These are phyloP conservation scores for Spisula subtruncata DNA, from an alignment of 2,888 invertebrate species.

Conservation along the genomic window DNA sequence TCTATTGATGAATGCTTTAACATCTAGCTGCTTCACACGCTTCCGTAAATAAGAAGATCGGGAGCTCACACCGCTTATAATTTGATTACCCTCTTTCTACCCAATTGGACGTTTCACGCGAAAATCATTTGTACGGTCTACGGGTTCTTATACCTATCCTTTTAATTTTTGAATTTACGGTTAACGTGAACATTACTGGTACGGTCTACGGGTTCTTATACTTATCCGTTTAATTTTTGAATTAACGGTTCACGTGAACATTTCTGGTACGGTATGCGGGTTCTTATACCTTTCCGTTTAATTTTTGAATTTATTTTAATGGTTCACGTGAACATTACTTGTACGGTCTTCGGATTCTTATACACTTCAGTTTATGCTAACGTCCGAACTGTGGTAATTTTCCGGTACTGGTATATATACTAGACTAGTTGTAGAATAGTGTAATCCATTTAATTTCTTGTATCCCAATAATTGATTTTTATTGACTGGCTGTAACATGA, in stretches of 20 bases:
- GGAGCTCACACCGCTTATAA: background rate
- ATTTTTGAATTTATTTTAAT: too few species aligned
- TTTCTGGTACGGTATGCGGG: background rate
- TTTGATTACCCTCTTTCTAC: background rate
- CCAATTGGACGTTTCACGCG: background rate
- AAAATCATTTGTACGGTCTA: background rate
- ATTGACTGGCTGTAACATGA: constrained; percentile 52
- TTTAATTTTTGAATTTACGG: too few species aligned
- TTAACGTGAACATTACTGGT: background rate
- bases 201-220: background rate
- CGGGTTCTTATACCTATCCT: background rate
- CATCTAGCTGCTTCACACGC: background rate
- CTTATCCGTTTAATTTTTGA: too few species aligned
- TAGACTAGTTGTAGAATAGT: constrained; percentile 20
- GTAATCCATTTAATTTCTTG: constrained; percentile 67
- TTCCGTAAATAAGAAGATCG: constrained; percentile 13
- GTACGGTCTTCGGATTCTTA: background rate
- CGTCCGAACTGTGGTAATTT: background rate
- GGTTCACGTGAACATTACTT: too few species aligned
- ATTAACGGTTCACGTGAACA: background rate
- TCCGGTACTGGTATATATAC: background rate
- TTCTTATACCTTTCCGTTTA: too few species aligned
- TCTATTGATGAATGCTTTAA: background rate
- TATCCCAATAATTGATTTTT: constrained; percentile 66
- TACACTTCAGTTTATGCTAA: background rate